Evolutionary conservation across 2,797 vertebrate species (phyloP), one percentile per base, ranked within the genome.

Genomic region (Philypnodon macrostomus): DNA sequence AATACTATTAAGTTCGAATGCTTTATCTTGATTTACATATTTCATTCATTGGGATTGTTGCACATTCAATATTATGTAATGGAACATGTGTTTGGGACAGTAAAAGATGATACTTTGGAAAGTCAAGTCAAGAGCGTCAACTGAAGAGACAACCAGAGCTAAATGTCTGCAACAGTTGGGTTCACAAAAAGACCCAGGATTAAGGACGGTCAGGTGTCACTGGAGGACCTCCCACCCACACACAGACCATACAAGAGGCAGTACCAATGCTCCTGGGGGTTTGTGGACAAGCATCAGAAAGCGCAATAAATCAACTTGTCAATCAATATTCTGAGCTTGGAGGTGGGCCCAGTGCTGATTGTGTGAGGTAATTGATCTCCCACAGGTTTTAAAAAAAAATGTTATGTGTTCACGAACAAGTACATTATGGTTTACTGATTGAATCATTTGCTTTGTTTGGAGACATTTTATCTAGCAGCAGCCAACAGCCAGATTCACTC

Each of bases 141-240:
- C 21, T 15, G 21, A 39, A 26, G n/a, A 41, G 13, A 15, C 39
- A 27, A 42, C 39, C n/a, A 16, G 23, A 15, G 14, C 15, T 16
- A 15, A 40, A 24, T 23, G 17, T 38, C 18, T 18, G 7, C 36
- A 11, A 13, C 10, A 23, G 13, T 15, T 24, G n/a, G 8, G 21
- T 40, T 21, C 39, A 42, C 13, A 16, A 13, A 34, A 37, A 38
- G 83, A 79, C 78, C 79, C 72, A 29, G 49, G 70, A 84, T 73
- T 61, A 46, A 21, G 16, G 7, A 11, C 36, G 58, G 72, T 80
- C 66, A 58, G 40, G 53, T 83, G 47, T n/a, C n/a, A n/a, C n/a
- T n/a, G n/a, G n/a, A n/a, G n/a, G 34, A 21, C 51, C 16, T 44
- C 35, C 34, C 35, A 19, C 6, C 21, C 54, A 45, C 47, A 52